Conservation (phyloP, 1,140 invertebrate genomes). For the Bombus fervidus region DNA sequence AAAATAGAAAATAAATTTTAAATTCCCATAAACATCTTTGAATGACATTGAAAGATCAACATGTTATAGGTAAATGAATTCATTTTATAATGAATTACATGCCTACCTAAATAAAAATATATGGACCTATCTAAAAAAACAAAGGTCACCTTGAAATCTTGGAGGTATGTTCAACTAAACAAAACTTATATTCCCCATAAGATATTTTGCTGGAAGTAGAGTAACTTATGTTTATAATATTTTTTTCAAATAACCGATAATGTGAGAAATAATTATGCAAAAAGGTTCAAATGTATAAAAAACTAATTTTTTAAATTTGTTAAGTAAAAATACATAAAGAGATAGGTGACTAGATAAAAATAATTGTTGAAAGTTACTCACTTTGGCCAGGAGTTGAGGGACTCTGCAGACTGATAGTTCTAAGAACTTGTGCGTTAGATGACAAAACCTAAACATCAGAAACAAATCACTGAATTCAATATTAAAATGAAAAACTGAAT, state of each 20-base stretch:
- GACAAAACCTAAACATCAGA: constrained; percentile 75
- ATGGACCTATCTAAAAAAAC: not conserved
- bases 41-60: not conserved
- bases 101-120: not conserved
- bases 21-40: not conserved
- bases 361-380: constrained; percentile 70
- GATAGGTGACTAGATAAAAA: constrained; percentile 5
- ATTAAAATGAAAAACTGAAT: not conserved
- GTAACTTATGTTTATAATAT: not conserved
- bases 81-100: not conserved
- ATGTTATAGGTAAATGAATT: not conserved
- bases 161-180: not conserved
- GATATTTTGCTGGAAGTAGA: not conserved
- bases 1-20: too few species aligned
- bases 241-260: not conserved
- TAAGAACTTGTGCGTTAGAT: constrained; percentile 81
- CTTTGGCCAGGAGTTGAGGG: constrained; percentile 79
- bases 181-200: not conserved
- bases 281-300: not conserved
- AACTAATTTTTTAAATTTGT: not conserved
- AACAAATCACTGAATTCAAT: constrained; percentile 29
- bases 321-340: not conserved
- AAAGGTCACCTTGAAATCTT: not conserved
- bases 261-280: not conserved
- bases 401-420: constrained; percentile 82